phyloP scores from a whole-genome alignment of 92 coral and sea anemone genomes.

The Bergia sp. region DNA sequence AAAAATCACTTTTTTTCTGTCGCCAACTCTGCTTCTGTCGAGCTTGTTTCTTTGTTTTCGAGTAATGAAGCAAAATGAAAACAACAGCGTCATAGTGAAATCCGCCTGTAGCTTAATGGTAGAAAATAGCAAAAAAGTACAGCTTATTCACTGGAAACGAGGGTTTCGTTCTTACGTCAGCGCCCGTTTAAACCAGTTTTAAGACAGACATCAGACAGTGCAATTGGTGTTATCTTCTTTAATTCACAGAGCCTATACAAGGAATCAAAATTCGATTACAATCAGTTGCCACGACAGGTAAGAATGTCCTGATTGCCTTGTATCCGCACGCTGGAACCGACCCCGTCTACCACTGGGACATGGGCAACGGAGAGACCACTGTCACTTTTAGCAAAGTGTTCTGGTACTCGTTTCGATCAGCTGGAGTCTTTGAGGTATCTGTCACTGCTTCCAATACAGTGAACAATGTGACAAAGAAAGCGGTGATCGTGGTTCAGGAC shows the following conservation, averaged over 20 bases:
- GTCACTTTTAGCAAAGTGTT: constrained; percentile 12
- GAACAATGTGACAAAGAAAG: constrained; percentile 55
- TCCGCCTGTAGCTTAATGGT: no score
- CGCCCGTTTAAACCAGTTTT: no score
- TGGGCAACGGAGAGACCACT: constrained; percentile 60
- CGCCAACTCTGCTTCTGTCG: no score
- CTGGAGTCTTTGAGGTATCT: constrained; percentile 65
- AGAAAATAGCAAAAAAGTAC: no score
- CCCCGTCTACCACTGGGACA: constrained; percentile 64
- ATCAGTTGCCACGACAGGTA: background rate
- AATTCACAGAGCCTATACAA: constrained; percentile 41
- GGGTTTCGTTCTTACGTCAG: no score
- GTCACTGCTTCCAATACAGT: constrained; percentile 64
- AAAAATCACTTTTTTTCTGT: no score
- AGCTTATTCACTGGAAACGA: no score
- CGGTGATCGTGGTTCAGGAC: constrained; percentile 58
- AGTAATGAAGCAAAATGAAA: no score
- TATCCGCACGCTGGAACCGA: constrained; percentile 63
- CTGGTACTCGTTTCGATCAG: constrained; percentile 43
- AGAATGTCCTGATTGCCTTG: constrained; percentile 41
- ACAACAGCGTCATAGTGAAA: no score
- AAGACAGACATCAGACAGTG: background rate
- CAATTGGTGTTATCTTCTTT: background rate
- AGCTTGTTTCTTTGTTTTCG: no score
- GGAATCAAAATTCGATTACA: constrained; percentile 28